Base-by-base conservation (phyloP, 2,797 vertebrate genomes). In the Vespertilio murinus region DNA sequence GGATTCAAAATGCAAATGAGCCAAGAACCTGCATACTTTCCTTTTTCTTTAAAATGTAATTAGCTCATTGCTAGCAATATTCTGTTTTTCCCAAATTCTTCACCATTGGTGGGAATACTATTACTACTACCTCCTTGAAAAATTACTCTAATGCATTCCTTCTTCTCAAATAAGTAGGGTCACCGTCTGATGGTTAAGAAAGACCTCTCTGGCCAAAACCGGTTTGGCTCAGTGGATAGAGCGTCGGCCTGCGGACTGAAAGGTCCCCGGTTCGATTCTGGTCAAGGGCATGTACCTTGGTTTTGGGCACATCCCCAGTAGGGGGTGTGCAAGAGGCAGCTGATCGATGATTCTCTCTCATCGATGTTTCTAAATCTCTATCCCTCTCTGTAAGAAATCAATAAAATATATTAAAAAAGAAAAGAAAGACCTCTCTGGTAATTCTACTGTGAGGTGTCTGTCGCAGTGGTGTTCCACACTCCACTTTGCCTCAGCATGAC, bases 1-100 rank as follows among this genome's bases (percentile, higher is more conserved):
- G 75, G 86, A 86, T 94, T 91, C 64, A 86, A 14, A 89, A 92
- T 79, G 61, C 75, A 86, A 93, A 91, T 91, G 64, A 88, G 25
- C 64, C 69, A 56, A 84, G 20, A 91, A 84, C 16, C 23, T 70
- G 67, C 38, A 49, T 74, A 52, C 30, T 75, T 77, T 70, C 45
- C 79, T 84, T 70, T 88, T 56, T 54, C 77, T 77, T 75, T 85
- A 81, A 95, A 89, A 82, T 77, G 56, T 61, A 71, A 81, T 79
- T 86, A 73, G 35, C 38, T 81, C 69, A 77, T 79, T 79, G 65
- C 73, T 74, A 75, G 23, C 79, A 84, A 75, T 56, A 91, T 42
- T 59, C 64, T 33, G 47, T 59, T 61, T 42, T 86, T 81, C 40
- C 38, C 67, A 45, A 79, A 74, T 74, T 78, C 82, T 79, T 83